Evolutionary conservation across 2,888 invertebrate species (phyloP).

Genomic region (Neelides folsomi): DNA sequence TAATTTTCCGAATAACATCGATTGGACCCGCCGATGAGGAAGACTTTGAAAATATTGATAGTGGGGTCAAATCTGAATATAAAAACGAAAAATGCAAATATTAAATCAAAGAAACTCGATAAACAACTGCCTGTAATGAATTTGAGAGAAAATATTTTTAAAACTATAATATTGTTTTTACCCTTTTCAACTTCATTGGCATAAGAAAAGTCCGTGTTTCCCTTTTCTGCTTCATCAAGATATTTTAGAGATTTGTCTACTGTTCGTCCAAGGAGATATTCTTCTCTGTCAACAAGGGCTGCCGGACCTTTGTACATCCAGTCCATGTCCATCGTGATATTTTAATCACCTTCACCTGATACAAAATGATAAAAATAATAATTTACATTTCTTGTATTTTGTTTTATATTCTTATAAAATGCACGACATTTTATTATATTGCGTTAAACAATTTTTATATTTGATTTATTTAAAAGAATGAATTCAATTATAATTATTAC

Average conservation of each 20-base stretch:
- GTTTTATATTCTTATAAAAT: no score
- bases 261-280: conserved; percentile 70
- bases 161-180: conserved; percentile 5
- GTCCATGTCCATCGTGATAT: conserved; percentile 44
- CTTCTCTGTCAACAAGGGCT: conserved; percentile 59
- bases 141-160: no score
- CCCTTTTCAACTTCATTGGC: conserved; percentile 31
- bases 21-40: conserved; percentile 53
- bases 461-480: no score
- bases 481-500: no score
- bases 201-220: conserved; percentile 22
- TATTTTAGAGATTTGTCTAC: conserved; percentile 66
- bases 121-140: no score
- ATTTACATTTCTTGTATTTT: background rate
- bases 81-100: no score
- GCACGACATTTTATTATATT: no score
- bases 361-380: conserved; percentile 8
- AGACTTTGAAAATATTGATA: conserved; percentile 22
- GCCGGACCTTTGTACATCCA: conserved; percentile 72
- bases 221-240: conserved; percentile 47
- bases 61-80: conserved; percentile 37
- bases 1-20: conserved; percentile 72
- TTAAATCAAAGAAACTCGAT: no score
- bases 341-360: conserved; percentile 38
- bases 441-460: no score